Evolutionary conservation across 1,140 invertebrate species (phyloP), one percentile per base, ranked within the genome.

Genomic region (Drosophila pallidifrons): DNA sequence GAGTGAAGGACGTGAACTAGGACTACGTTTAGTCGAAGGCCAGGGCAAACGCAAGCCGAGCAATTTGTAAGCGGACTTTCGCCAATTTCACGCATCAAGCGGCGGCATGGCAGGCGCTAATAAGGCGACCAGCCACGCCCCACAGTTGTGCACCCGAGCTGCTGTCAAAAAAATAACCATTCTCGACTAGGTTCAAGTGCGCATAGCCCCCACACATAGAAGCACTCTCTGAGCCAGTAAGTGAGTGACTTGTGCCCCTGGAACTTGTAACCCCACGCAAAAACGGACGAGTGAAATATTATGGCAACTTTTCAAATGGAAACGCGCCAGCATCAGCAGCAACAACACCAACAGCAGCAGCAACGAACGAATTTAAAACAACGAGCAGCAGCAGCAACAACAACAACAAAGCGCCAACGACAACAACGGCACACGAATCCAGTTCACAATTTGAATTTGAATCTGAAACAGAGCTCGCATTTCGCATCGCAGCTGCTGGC

Each of bases 281-380:
- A 38, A 71, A 76, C 51, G 63, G 66, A 73, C 77, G 68, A 81
- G 81, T 81, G 75, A 90, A 90, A 85, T 90, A 85, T 89, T 81
- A 89, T 89, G 85, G 85, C 85, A 85, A 89, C 86, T 89, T 89
- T 89, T 89, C 85, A 89, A 89, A 85, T 89, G 81, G 85, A 89
- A 89, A 85, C 71, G 69, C 78, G 72, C 71, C 82, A 91, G 69
- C 77, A 77, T 51, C 76, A 82, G 54, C 52, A 86, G 55, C 73
- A 79, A 32, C 60, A 69, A 8, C 58, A 63, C 16, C 47, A 61
- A 8, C 58, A 63, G 20, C 47, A 61, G 25, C 63, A 76, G 67
- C 75, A 83, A 85, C 78, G 54, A 90, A 89, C 85, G 85, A 88
- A 89, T 89, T 90, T 89, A 89, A 85, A 81, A 79, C 85, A 89